Conservation (phyloP, 2,797 vertebrate genomes). For the Cheirogaleus major region DNA sequence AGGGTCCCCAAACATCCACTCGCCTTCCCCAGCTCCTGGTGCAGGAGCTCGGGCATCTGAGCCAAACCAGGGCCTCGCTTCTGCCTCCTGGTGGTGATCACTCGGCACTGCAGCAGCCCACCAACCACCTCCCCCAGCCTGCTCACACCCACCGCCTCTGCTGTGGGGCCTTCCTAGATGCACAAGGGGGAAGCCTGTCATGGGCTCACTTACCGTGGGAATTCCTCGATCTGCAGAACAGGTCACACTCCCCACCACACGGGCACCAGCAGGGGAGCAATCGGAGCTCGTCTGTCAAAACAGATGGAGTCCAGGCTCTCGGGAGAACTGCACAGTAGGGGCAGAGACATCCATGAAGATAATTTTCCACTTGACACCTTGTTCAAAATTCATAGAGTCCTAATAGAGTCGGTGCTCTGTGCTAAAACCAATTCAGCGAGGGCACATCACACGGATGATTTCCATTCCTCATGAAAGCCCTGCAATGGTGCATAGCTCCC, state of each 20-base stretch:
- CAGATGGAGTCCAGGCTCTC: background rate
- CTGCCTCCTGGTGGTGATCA: background rate
- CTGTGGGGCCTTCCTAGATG: background rate
- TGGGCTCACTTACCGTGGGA: background rate
- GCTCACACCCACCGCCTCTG: background rate
- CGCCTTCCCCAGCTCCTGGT: background rate
- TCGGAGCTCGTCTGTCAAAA: background rate
- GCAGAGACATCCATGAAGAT: background rate
- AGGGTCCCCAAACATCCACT: fast-evolving
- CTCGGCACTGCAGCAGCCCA: background rate
- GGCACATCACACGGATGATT: background rate
- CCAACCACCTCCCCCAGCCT: background rate
- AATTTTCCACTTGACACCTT: background rate
- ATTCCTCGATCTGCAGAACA: background rate
- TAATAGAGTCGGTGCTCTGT: background rate
- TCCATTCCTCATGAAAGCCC: background rate
- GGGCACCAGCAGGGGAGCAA: background rate
- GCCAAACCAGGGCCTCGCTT: background rate
- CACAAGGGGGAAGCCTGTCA: background rate
- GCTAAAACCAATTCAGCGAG: background rate
- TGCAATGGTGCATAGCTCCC: background rate
- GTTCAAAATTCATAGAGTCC: background rate
- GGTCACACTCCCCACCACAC: background rate
- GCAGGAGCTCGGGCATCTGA: background rate
- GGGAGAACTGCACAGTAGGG: background rate